Conservation (phyloP, 2,113 vertebrate species). For the Uropsilus gracilis region DNA sequence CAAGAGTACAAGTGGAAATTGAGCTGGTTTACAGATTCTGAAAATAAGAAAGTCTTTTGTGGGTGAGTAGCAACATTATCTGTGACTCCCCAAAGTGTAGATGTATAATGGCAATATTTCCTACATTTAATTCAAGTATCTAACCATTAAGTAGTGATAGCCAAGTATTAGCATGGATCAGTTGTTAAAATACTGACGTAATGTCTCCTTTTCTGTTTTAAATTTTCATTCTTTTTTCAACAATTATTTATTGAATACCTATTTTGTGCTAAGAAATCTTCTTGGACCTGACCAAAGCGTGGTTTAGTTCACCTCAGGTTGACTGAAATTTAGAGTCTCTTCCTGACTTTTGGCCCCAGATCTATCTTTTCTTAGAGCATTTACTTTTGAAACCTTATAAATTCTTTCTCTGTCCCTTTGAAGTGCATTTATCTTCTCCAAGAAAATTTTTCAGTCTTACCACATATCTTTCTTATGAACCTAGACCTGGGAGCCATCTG, state of each 20-base stretch:
- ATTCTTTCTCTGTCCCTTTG: not conserved
- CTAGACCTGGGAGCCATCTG: not conserved
- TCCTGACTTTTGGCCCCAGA: not conserved
- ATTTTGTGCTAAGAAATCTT: not conserved
- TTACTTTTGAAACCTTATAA: not conserved
- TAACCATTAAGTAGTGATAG: not conserved
- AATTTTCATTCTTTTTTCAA: not conserved
- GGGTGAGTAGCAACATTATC: no score
- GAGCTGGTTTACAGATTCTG: not conserved
- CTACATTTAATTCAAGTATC: not conserved
- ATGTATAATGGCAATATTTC: no score
- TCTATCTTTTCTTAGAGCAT: not conserved
- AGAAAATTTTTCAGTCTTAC: not conserved
- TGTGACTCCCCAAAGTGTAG: not conserved
- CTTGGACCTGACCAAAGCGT: not conserved
- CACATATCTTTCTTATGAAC: not conserved
- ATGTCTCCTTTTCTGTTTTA: not conserved
- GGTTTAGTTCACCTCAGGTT: not conserved
- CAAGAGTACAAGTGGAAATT: not conserved
- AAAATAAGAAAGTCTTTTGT: not conserved
- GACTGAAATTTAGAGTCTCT: not conserved
- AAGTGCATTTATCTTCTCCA: not conserved
- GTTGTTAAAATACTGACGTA: not conserved
- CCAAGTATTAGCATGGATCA: not conserved
- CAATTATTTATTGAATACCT: not conserved